phyloP scores from a whole-genome alignment of 2,113 vertebrate species.

The Zootoca vivipara region DNA sequence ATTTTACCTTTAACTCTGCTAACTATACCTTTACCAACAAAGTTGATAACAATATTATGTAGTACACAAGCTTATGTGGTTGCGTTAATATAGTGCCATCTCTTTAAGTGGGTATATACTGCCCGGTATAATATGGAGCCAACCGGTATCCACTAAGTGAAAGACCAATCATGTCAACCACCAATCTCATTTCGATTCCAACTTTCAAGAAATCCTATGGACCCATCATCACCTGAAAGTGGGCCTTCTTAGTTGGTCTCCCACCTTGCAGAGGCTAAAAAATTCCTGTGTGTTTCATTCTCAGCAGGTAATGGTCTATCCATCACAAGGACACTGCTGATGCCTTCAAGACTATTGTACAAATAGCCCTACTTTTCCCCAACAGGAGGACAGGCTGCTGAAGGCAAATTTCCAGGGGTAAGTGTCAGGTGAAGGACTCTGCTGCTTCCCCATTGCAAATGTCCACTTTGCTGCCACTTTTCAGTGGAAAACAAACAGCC shows the following conservation, averaged over 20 bases:
- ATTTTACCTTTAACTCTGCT: neutral
- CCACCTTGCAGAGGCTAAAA: too few species aligned
- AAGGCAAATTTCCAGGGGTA: neutral
- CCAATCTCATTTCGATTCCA: neutral
- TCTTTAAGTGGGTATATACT: too few species aligned
- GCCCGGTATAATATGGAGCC: too few species aligned
- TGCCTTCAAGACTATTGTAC: neutral
- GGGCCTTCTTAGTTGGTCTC: neutral
- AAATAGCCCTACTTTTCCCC: neutral
- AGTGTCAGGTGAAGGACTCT: neutral
- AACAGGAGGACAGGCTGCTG: neutral
- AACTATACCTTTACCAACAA: too few species aligned
- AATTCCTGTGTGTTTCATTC: neutral
- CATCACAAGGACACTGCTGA: neutral
- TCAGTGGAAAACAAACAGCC: neutral
- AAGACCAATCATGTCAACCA: too few species aligned
- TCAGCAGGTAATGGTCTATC: neutral
- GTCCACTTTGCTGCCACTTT: neutral
- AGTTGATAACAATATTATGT: too few species aligned
- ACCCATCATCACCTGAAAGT: neutral
- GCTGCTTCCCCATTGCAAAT: neutral
- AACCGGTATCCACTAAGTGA: too few species aligned
- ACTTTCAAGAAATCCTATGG: neutral
- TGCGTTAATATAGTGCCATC: too few species aligned
- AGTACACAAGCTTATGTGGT: too few species aligned